phyloP scores from a whole-genome alignment of 2,797 vertebrate species.

The Percopsis omiscomaycus region DNA sequence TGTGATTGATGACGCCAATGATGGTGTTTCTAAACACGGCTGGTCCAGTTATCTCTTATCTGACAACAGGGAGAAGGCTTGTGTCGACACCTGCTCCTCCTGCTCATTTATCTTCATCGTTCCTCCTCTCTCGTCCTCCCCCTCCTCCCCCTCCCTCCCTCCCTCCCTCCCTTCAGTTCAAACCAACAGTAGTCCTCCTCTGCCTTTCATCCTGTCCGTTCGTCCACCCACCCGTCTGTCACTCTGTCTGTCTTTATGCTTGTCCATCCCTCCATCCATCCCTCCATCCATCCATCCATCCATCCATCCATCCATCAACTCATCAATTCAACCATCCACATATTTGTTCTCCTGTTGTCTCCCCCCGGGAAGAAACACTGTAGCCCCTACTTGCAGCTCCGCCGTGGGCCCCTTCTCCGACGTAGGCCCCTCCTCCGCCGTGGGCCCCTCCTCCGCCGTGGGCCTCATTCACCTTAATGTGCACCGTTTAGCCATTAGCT shows the following conservation, averaged over 20 bases:
- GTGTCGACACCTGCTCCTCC: constrained; percentile 61
- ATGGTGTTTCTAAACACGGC: constrained; percentile 69
- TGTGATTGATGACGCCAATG: constrained; percentile 71
- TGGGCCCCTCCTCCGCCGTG: constrained; percentile 71
- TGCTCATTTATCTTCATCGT: constrained; percentile 63
- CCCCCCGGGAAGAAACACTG: constrained; percentile 8
- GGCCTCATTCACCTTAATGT: constrained; percentile 84
- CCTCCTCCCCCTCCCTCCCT: constrained; percentile 1
- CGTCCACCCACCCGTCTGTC: too few relatives aligned
- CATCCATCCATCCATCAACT: constrained; percentile 51
- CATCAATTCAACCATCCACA: constrained; percentile 70
- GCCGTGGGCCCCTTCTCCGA: constrained; percentile 70
- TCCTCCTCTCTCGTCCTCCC: constrained; percentile 12
- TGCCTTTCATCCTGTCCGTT: not conserved
- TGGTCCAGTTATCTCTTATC: constrained; percentile 68
- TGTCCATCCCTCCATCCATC: constrained; percentile 6
- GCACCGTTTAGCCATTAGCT: constrained; percentile 83
- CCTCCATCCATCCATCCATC: constrained; percentile 10
- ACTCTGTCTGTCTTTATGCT: not conserved
- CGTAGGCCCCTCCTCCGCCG: constrained; percentile 68
- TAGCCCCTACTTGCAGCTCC: constrained; percentile 48
- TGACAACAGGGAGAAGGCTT: constrained; percentile 50
- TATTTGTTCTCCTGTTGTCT: constrained; percentile 79
- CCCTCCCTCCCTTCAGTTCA: not conserved
- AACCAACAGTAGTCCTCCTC: constrained; percentile 3